These are phyloP conservation scores for Parnassius mnemosyne DNA, from an alignment of 2,888 invertebrate genomes.

Conservation along the genomic window DNA sequence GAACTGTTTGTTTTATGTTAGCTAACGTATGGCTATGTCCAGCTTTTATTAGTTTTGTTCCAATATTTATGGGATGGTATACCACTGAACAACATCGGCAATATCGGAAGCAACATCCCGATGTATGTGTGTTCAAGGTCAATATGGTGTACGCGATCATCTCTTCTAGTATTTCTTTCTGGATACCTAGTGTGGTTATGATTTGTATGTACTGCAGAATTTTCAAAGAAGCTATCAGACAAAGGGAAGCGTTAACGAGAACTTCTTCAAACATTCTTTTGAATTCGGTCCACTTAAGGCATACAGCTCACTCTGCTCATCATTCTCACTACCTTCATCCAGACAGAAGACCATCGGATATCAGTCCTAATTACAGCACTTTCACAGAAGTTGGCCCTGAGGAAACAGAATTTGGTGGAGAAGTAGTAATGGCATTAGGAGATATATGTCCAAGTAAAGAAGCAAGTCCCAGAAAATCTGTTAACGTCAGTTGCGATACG, in stretches of 20 bases:
- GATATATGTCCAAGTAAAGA: constrained; percentile 74
- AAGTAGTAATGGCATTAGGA: constrained; percentile 65
- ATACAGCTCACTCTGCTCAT: constrained; percentile 86
- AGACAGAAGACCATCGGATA: constrained; percentile 70
- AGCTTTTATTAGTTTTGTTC: constrained; percentile 95
- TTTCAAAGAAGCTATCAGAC: constrained; percentile 90
- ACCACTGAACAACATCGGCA: constrained; percentile 90
- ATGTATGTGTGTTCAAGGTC: constrained; percentile 90
- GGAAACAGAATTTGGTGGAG: constrained; percentile 68
- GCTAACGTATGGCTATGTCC: constrained; percentile 96
- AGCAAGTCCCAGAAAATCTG: constrained; percentile 74
- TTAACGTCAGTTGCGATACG: constrained; percentile 75
- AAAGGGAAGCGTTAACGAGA: constrained; percentile 89
- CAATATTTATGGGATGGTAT: constrained; percentile 97
- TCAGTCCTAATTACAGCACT: constrained; percentile 75
- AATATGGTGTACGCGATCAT: constrained; percentile 93
- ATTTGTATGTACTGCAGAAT: constrained; percentile 94
- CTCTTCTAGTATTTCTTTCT: constrained; percentile 94
- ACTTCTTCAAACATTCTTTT: constrained; percentile 93
- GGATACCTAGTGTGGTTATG: constrained; percentile 96
- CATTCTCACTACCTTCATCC: constrained; percentile 79
- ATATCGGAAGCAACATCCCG: constrained; percentile 83
- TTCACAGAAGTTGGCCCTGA: constrained; percentile 75
- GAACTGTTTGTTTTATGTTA: constrained; percentile 90
- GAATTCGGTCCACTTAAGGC: constrained; percentile 91